Evolutionary conservation across 2,113 vertebrate genomes (phyloP), one percentile per base, ranked within the genome.

Genomic region (Archocentrus centrarchus): DNA sequence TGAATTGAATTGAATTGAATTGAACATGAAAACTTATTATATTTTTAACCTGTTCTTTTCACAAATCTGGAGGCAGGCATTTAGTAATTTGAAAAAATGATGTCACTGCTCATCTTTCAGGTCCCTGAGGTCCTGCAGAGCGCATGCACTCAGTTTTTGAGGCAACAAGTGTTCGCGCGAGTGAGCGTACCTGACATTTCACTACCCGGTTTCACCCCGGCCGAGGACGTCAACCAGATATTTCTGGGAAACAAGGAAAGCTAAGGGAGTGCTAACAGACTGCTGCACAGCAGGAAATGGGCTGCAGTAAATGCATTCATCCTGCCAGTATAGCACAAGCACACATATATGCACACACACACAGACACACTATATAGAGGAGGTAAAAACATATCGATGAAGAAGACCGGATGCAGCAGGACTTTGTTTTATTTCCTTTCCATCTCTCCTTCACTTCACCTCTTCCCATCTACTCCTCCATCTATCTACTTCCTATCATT

Each of bases 231-330:
- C 35, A 7, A 37, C 5, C 59, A 59, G 79, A 2, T 58, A 83
- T 30, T 32, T 59, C 81, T 47, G 39, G 11, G 62, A 30, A 77
- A 63, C 10, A 30, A 77, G 41, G 63, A 64, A 81, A 64, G 44
- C 27, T 13, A 59, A 14, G 32, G 39, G 35, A 62, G 82, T 32
- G 53, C 53, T 47, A 75, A 90, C 90, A 93, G 90, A 89, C 81
- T 92, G 90, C 68, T 55, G 59, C 90, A 39, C 88, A 93, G 86
- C 59, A 10, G 73, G 81, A 86, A 55, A 37, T 64, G 10, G 62
- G 53, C 50, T 9, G 30, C 70, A 73, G 86, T 47, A 22, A 62
- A 77, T 0, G 18, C 24, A 77, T 14, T 75, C 79, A 83, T 70
- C 58, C 81, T 81, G 76, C 88, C 81, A 88, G 60, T 83, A 57